Conservation (phyloP, 2,888 invertebrate species). For the Sepioteuthis lessoniana region DNA sequence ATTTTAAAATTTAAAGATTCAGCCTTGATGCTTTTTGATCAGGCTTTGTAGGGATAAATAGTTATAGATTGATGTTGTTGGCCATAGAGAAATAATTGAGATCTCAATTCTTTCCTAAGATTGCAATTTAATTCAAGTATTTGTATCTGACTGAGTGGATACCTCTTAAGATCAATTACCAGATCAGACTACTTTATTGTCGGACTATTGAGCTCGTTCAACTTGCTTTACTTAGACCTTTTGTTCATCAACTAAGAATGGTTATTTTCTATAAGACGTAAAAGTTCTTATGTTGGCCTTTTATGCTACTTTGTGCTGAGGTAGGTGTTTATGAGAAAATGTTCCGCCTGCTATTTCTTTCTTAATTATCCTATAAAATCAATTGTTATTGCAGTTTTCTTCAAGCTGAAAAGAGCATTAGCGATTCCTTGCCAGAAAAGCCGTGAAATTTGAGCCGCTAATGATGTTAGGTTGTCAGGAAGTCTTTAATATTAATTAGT, state of each 20-base stretch:
- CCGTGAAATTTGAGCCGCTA: neutral
- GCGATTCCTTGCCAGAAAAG: neutral
- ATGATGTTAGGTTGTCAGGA: neutral
- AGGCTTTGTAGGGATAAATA: no score
- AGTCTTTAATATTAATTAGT: neutral
- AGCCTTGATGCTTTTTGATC: no score
- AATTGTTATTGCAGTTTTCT: neutral
- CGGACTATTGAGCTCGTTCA: neutral
- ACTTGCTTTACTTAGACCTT: neutral
- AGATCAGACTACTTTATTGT: no score
- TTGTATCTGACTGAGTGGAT: no score
- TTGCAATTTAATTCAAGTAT: no score
- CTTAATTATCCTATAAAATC: neutral
- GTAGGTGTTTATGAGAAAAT: neutral
- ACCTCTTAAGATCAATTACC: no score
- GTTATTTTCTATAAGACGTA: neutral
- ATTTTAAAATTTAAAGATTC: no score
- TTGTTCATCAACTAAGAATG: neutral
- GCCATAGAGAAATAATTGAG: no score
- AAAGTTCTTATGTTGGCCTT: neutral
- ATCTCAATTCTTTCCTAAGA: no score
- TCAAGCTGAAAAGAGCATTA: neutral
- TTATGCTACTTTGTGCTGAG: neutral
- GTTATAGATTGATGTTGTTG: no score
- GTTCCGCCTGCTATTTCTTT: neutral